Evolutionary conservation across 2,797 vertebrate species (phyloP).

Genomic region (Huso huso): DNA sequence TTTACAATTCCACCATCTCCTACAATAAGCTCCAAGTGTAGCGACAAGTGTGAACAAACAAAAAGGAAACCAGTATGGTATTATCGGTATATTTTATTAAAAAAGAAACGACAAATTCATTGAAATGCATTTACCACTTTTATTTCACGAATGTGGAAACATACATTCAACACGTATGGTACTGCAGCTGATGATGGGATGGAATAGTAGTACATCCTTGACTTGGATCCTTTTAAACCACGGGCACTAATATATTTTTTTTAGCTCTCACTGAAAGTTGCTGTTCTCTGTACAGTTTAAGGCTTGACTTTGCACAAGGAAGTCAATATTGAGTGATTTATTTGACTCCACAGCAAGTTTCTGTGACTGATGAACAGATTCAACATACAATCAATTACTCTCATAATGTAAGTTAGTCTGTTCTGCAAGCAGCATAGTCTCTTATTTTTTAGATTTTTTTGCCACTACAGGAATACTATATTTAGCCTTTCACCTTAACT

Average conservation of each 20-base stretch:
- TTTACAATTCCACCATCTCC: too few species aligned
- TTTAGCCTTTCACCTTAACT: constrained; percentile 14
- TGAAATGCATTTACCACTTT: constrained; percentile 70
- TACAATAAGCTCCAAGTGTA: not conserved
- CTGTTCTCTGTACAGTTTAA: constrained; percentile 72
- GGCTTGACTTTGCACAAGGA: constrained; percentile 73
- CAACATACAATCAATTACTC: constrained; percentile 8
- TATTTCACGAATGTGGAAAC: constrained; percentile 72
- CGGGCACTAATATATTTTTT: constrained; percentile 41
- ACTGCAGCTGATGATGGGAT: constrained; percentile 54
- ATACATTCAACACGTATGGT: constrained; percentile 70
- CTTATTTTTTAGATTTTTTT: constrained; percentile 11
- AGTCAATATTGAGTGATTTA: constrained; percentile 60
- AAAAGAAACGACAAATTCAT: constrained; percentile 51
- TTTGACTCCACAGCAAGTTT: constrained; percentile 43
- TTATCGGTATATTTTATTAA: constrained; percentile 36
- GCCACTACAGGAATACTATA: constrained; percentile 17
- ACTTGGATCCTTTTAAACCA: constrained; percentile 46
- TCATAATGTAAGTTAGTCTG: constrained; percentile 11
- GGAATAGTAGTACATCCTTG: constrained; percentile 46
- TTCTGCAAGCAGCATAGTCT: constrained; percentile 10
- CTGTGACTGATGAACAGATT: constrained; percentile 22
- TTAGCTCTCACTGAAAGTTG: constrained; percentile 47
- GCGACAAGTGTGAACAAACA: not conserved
- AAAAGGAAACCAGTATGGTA: constrained; percentile 30